Conservation (phyloP, 92 coral and sea anemone species). For the Hydrozoanthus gracilis region DNA sequence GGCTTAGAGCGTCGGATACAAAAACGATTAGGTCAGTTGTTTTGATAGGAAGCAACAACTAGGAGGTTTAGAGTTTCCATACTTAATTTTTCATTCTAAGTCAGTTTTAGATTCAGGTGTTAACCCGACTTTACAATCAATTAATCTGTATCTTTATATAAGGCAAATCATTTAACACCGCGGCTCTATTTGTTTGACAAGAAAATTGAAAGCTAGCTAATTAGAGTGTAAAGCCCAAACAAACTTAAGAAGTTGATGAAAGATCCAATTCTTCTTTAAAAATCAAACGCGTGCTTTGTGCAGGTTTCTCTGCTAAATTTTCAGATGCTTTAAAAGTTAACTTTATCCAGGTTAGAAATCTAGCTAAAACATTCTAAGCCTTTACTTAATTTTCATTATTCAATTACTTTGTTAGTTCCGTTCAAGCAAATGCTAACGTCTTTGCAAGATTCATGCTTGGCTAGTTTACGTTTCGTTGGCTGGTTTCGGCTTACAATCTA, state of each 20-base stretch:
- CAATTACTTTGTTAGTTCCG: background rate
- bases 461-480: background rate
- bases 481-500: background rate
- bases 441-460: background rate
- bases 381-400: background rate
- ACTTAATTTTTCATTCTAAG: background rate
- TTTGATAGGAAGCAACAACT: background rate
- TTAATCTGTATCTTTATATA: background rate
- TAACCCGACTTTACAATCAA: background rate
- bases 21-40: background rate
- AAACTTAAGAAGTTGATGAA: conserved; percentile 16
- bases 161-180: conserved; percentile 11
- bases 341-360: too few species aligned
- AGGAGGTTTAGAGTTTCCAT: background rate
- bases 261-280: background rate
- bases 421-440: background rate
- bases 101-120: background rate
- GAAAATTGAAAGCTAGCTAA: background rate
- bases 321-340: background rate
- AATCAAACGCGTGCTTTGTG: background rate
- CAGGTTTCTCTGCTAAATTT: background rate
- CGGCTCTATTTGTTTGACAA: background rate
- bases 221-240: conserved; percentile 16
- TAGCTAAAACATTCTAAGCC: background rate
- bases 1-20: too few species aligned